Evolutionary conservation across 2,797 vertebrate genomes (phyloP).

Genomic region (Acropternis orthonyx): DNA sequence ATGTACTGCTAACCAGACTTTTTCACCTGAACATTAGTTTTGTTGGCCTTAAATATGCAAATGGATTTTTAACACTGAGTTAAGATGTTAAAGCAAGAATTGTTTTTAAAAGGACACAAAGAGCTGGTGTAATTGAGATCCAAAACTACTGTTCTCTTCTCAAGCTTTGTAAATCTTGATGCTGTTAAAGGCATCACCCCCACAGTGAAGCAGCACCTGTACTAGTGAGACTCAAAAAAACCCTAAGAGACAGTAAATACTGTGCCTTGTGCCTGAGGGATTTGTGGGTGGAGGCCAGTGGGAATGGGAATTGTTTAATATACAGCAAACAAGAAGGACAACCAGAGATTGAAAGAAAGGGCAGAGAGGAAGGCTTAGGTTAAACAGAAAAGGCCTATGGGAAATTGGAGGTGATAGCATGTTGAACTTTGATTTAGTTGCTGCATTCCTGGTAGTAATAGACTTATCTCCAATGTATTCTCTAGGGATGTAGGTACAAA

Average conservation of each 20-base stretch:
- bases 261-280: background rate
- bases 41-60: background rate
- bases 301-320: background rate
- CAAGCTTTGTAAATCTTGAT: background rate
- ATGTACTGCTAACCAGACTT: background rate
- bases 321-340: background rate
- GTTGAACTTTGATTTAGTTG: constrained; percentile 35
- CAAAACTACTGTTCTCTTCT: constrained; percentile 12
- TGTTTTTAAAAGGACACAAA: constrained; percentile 37
- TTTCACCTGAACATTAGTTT: background rate
- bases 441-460: background rate
- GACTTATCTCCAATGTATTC: background rate
- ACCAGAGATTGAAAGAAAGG: background rate
- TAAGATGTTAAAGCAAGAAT: constrained; percentile 2
- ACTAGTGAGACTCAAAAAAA: background rate
- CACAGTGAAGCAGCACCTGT: background rate
- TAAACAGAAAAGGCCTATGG: background rate
- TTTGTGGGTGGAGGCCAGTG: background rate
- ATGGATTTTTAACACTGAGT: constrained; percentile 27
- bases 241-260: background rate
- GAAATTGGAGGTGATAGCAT: background rate
- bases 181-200: background rate
- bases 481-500: background rate
- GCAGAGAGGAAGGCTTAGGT: background rate
- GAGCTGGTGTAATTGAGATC: background rate